Conservation (phyloP, 2,113 vertebrate species). For the Alouatta palliata region DNA sequence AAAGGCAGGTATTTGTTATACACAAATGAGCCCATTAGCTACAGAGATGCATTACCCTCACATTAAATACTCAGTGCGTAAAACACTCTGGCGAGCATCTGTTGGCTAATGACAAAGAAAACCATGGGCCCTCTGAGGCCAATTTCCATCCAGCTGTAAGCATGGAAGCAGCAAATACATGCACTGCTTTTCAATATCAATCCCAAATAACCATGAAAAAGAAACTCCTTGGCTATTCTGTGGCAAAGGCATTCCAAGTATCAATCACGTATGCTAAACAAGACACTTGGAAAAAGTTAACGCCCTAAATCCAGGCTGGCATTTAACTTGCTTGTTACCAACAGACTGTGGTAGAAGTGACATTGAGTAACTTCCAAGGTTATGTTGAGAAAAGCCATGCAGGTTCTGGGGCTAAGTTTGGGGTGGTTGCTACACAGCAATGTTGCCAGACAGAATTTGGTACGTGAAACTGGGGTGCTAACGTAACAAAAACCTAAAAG, state of each 20-base stretch:
- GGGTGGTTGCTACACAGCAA: neutral
- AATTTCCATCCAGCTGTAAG: slow-evolving; percentile 7
- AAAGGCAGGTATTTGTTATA: slow-evolving; percentile 13
- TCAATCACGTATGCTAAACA: neutral
- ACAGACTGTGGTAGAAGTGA: neutral
- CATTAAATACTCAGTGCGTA: slow-evolving; percentile 52
- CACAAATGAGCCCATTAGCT: slow-evolving; percentile 31
- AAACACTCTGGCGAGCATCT: slow-evolving; percentile 48
- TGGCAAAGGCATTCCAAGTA: neutral
- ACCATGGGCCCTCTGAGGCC: slow-evolving; percentile 18
- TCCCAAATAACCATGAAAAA: slow-evolving; percentile 12
- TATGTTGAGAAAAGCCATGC: neutral
- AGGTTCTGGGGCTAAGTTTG: neutral
- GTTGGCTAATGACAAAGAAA: slow-evolving; percentile 60
- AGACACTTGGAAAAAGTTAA: neutral
- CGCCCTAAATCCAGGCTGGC: neutral
- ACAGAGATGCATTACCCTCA: slow-evolving; percentile 20
- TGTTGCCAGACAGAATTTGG: neutral
- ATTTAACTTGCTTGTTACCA: neutral
- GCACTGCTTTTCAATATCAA: neutral
- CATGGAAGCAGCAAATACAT: neutral
- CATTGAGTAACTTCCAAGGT: neutral
- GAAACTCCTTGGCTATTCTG: neutral
- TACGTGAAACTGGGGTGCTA: neutral
- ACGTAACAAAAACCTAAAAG: slow-evolving; percentile 1